Evolutionary conservation across 2,113 vertebrate genomes (phyloP).

Genomic region (Taxidea taxus): DNA sequence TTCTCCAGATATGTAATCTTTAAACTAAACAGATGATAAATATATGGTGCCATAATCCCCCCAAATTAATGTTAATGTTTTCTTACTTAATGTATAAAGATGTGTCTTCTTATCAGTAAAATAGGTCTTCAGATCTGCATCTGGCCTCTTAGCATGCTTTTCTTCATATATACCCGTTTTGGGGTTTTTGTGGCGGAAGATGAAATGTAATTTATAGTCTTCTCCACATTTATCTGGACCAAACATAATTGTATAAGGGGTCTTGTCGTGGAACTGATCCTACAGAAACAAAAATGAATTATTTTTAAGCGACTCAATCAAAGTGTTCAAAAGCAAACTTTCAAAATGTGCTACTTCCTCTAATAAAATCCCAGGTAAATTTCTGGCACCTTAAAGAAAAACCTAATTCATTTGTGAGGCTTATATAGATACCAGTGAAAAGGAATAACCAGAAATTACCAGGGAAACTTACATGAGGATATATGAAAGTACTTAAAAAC

Average conservation of each 20-base stretch:
- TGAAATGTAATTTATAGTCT: conserved; percentile 99
- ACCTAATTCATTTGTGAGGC: background rate
- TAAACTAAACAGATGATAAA: background rate
- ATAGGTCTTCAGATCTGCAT: conserved; percentile 94
- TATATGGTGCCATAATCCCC: background rate
- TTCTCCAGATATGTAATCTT: background rate
- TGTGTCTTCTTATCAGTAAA: conserved; percentile 99
- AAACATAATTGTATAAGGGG: conserved; percentile 98
- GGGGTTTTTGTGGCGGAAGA: conserved; percentile 97
- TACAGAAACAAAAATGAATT: conserved; percentile 74
- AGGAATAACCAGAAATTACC: background rate
- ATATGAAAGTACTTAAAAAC: background rate
- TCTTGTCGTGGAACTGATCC: conserved; percentile 97
- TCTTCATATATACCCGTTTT: conserved; percentile 95
- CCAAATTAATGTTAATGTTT: background rate
- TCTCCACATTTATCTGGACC: conserved; percentile 99
- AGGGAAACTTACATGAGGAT: conserved; percentile 5
- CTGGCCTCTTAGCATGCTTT: conserved; percentile 96
- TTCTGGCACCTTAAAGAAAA: background rate
- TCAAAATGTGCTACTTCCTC: background rate
- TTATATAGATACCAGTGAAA: background rate
- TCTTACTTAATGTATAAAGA: conserved; percentile 92
- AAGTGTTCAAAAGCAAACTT: conserved; percentile 11
- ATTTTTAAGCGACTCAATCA: conserved; percentile 29
- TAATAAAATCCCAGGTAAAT: conserved; percentile 14